Evolutionary conservation across 2,888 invertebrate genomes (phyloP), one percentile per base, ranked within the genome.

Genomic region (Acheta domesticus): DNA sequence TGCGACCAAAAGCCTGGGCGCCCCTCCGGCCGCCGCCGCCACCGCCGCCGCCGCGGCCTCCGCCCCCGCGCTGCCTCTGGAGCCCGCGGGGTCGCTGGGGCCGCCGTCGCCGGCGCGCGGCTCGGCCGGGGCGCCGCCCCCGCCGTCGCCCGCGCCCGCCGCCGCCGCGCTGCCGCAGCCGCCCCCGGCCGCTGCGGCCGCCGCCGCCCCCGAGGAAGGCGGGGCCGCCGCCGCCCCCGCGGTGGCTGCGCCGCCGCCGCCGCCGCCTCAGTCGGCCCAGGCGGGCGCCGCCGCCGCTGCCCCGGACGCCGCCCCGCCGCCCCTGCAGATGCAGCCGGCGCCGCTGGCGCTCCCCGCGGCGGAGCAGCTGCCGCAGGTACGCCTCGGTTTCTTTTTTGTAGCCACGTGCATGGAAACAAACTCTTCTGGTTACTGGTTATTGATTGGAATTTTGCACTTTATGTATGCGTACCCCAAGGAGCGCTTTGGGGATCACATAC

Each of bases 31-130:
- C 48, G 50, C 21, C 75, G 23, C 77, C 49, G 19, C 77, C 74
- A 49, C 78, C 19, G n/a, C 84, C 87, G 36, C 76, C 49, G 85
- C 87, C 79, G 87, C 87, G 78, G 88, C 89, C 50, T 88, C 89
- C 78, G 89, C 89, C 4, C 83, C 87, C 82, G 89, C 89, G 83
- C 89, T 89, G n/a, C 83, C 84, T 19, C 84, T 84, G 73, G 84
- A 84, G 74, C 83, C 84, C 21, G 86, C 87, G n/a, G 91, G 92
- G 2, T 92, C 92, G 2, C 92, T 92, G 0, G 92, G 92, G 78
- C 92, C 93, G 1, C 92, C 92, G 4, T 87, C 93, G 1, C 92
- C 92, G 3, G 87, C 92, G 12, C 92, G 92, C 23, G 92, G 92
- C 12, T 92, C 91, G 11, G 92, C n/a, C 16, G 16, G 91, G 2